Percentiles rank a stretch among this genome's conserved stretches.
These are phyloP conservation scores for Microcebus griseorufus DNA, from an alignment of 2,113 vertebrate genomes.

Conservation along the genomic window DNA sequence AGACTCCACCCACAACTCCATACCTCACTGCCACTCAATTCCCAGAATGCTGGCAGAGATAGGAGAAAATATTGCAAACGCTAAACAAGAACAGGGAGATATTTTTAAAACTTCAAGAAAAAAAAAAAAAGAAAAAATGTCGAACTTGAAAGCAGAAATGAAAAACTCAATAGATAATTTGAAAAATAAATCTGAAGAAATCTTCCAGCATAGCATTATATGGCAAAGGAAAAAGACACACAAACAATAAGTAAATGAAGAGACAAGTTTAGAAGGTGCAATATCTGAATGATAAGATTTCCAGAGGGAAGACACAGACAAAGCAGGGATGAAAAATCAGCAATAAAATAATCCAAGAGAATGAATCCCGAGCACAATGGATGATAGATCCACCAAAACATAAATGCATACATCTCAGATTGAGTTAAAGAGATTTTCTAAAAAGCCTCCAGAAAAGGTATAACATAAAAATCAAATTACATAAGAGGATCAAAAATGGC, in stretches of 20 bases:
- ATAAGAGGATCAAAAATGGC: neutral
- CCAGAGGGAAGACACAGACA: neutral
- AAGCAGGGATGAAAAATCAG: neutral
- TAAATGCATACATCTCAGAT: neutral
- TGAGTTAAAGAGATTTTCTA: neutral
- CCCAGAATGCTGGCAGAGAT: neutral
- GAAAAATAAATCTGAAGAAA: neutral
- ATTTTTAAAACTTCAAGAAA: neutral
- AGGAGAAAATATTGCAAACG: neutral
- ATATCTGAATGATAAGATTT: neutral
- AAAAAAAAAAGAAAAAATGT: neutral
- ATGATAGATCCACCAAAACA: neutral
- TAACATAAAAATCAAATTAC: neutral
- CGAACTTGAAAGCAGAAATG: neutral
- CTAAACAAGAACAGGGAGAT: neutral
- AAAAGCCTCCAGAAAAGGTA: neutral
- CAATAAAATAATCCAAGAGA: neutral
- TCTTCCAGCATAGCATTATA: neutral
- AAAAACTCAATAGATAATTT: neutral
- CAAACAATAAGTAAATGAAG: neutral
- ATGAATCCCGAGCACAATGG: neutral
- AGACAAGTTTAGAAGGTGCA: neutral
- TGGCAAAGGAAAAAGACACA: neutral
- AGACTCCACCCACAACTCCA: neutral
- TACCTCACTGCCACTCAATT: neutral